Base-by-base conservation (phyloP, 2,888 invertebrate genomes). In the Bombyx huttoni region DNA sequence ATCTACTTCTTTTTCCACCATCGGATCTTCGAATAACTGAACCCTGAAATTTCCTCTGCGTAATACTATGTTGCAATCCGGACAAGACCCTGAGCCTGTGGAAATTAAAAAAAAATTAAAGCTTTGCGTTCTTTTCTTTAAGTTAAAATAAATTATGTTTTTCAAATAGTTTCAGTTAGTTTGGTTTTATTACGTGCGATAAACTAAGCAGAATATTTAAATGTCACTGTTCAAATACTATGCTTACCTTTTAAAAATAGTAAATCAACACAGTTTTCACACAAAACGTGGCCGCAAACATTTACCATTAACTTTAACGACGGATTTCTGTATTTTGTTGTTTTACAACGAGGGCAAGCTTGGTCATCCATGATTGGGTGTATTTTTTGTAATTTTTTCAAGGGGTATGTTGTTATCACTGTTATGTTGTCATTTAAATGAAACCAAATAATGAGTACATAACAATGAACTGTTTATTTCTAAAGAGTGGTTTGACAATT, bases 271-370 rank as follows among this genome's bases (percentile, higher is more conserved):
- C 99, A 99, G 75, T 94, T 98, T 84, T 98, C 98, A 86, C 99
- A 99, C 65, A 99, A 88, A 46, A 97, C 95, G 89, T 99, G 99
- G 35, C 99, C 99, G 83, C 99, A 99, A 53, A 97, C 93, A 79
- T 99, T 99, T 57, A 99, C 98, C 96, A 99, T 94, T 89, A 99
- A 91, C 77, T 98, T 98, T 52, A 99, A 82, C 0, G 96, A 96
- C 45, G 98, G 98, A 88, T 99, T 99, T 80, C 98, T 92, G 77
- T 98, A 98, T 87, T 98, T 98, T 49, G 93, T 97, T 46, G 98
- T 98, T 90, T 98, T 97, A 87, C 99, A 99, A 81, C 98, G 92
- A 57, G 98, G 98, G 89, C 98, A 98, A 34, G 93, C 94, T 81
- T 94, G 93, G 66, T 96, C 96, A 61, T 94, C 94, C 94, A 94